These are phyloP conservation scores for Pterocles orientalis DNA, from an alignment of 2,113 vertebrate species.

Conservation along the genomic window DNA sequence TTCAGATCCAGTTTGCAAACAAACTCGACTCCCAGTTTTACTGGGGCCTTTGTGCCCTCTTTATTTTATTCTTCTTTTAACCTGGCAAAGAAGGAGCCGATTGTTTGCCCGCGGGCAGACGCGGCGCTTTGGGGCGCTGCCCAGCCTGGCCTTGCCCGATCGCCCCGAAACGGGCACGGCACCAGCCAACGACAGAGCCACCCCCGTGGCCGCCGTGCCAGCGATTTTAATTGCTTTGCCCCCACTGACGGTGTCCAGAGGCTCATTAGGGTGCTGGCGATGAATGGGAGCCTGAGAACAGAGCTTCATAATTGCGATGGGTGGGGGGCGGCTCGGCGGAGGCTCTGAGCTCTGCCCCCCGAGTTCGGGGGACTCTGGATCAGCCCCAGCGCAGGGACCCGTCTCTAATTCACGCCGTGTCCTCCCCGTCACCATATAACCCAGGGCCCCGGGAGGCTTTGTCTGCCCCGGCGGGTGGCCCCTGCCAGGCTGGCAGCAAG, in stretches of 20 bases:
- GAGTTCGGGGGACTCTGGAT: neutral
- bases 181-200: neutral
- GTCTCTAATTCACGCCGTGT: accelerated
- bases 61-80: neutral
- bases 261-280: neutral
- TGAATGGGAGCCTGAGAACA: neutral
- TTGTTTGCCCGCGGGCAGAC: neutral
- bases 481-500: neutral
- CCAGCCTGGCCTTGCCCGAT: neutral
- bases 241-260: neutral
- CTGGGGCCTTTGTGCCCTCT: neutral
- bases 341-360: neutral
- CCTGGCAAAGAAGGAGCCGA: neutral
- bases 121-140: neutral
- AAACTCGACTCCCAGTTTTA: slow-evolving; percentile 46
- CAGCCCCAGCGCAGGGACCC: accelerated
- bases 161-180: neutral
- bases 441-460: accelerated
- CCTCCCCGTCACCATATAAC: neutral
- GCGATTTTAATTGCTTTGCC: slow-evolving; percentile 45
- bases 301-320: neutral
- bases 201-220: neutral
- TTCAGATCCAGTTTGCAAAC: slow-evolving; percentile 43
- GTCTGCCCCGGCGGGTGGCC: accelerated
- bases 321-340: neutral